These are phyloP conservation scores for Willowsia nigromaculata DNA, from an alignment of 2,888 invertebrate genomes.

Conservation along the genomic window DNA sequence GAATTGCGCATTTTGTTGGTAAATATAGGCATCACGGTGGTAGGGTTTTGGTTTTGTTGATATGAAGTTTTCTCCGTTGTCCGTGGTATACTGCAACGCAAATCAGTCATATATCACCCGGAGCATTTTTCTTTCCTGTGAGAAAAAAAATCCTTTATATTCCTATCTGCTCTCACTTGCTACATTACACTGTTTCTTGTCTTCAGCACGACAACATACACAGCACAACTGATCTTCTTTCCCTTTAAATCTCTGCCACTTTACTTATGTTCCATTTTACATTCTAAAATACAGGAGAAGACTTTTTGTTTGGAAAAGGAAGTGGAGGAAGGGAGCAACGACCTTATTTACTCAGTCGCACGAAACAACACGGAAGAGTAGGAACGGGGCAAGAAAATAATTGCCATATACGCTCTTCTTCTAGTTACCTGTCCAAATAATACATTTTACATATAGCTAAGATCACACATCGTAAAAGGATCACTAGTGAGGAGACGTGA, in stretches of 20 bases:
- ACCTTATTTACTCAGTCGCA: constrained; percentile 29
- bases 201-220: no score
- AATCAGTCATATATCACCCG: background rate
- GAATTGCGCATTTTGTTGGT: constrained; percentile 70
- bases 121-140: background rate
- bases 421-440: background rate
- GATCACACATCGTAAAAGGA: no score
- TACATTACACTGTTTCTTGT: background rate
- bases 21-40: constrained; percentile 50
- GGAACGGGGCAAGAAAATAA: background rate
- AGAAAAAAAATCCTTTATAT: no score
- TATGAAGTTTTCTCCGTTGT: no score
- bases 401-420: no score
- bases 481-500: no score
- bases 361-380: background rate
- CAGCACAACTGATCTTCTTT: background rate
- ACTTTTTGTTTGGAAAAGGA: constrained; percentile 15
- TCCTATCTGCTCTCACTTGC: background rate
- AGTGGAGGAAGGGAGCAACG: background rate
- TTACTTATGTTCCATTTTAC: background rate
- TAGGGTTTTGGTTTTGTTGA: background rate
- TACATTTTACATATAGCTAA: no score
- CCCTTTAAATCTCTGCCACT: background rate
- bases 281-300: background rate
- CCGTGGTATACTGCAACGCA: no score